Base-by-base conservation (phyloP, 2,797 vertebrate species). In the Syndactyla subalaris region DNA sequence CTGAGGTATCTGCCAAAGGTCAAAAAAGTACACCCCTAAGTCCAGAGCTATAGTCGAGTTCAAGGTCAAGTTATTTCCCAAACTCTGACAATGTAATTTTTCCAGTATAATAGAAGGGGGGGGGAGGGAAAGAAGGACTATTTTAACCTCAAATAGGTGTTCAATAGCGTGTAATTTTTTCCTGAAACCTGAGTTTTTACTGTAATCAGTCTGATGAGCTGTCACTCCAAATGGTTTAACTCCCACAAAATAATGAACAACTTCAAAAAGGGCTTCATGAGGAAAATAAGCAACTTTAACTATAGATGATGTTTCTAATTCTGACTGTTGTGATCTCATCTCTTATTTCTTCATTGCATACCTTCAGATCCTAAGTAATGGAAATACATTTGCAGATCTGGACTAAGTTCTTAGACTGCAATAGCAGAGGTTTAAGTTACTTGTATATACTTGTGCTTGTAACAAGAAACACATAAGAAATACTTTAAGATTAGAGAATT, bases 281-380 rank as follows among this genome's bases (percentile, higher is more conserved):
- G 5, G 78, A 71, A 95, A 91, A 88, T 61, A 89, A 83, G 54
- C 52, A 91, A 89, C 17, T 51, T 86, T 61, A 76, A 80, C 61
- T 78, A 71, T 19, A 81, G n/a, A 72, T 72, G 68, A 79, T 89
- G 54, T 77, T 93, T 93, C 82, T 83, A 92, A 85, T 77, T 89
- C 49, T 68, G 72, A 79, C 82, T 77, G 38, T 63, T 85, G 82
- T 77, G 79, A 95, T 91, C 72, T 95, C 82, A 91, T 88, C 82
- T 94, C 45, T 80, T 67, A 68, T 43, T 91, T 95, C 65, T 85
- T 61, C 52, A 77, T n/a, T 71, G 82, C 91, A 89, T 85, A 89
- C 61, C 75, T 96, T 57, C 79, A 89, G 26, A 74, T 51, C 87
- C 70, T 74, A 89, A 93, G 57, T 91, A 79, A 94, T 67, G 59